Conservation (phyloP, 2,888 invertebrate genomes). For the Rutpela maculata region DNA sequence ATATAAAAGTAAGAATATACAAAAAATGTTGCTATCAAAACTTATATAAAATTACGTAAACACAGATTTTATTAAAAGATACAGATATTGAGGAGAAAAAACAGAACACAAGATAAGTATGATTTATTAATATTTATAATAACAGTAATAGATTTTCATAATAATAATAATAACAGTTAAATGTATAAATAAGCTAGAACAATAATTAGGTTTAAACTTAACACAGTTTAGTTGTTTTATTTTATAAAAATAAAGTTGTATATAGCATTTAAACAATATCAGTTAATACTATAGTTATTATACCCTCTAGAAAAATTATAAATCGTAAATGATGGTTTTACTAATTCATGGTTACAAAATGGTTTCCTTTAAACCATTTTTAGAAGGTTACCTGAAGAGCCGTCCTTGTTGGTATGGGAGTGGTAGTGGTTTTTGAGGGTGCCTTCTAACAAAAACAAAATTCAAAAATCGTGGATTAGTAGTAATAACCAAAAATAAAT, state of each 20-base stretch:
- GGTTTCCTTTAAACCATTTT: conserved; percentile 11
- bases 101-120: conserved; percentile 47
- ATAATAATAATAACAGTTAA: conserved; percentile 47
- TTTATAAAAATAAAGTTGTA: conserved; percentile 39
- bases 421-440: conserved; percentile 76
- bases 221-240: conserved; percentile 42
- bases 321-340: conserved; percentile 67
- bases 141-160: conserved; percentile 41
- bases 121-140: conserved; percentile 53
- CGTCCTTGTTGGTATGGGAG: conserved; percentile 79
- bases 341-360: conserved; percentile 68
- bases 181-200: conserved; percentile 49
- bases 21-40: no score
- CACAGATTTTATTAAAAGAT: no score
- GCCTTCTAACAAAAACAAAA: conserved; percentile 71
- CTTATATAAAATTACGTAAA: no score
- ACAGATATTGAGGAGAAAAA: conserved; percentile 39
- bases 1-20: no score
- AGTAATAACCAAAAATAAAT: conserved; percentile 43
- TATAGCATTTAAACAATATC: conserved; percentile 27
- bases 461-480: conserved; percentile 53
- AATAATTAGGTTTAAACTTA: conserved; percentile 44
- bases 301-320: conserved; percentile 26
- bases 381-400: conserved; percentile 80
- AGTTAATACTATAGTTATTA: conserved; percentile 46